Conservation (phyloP, 2,113 vertebrate genomes). For the Crotophaga sulcirostris region DNA sequence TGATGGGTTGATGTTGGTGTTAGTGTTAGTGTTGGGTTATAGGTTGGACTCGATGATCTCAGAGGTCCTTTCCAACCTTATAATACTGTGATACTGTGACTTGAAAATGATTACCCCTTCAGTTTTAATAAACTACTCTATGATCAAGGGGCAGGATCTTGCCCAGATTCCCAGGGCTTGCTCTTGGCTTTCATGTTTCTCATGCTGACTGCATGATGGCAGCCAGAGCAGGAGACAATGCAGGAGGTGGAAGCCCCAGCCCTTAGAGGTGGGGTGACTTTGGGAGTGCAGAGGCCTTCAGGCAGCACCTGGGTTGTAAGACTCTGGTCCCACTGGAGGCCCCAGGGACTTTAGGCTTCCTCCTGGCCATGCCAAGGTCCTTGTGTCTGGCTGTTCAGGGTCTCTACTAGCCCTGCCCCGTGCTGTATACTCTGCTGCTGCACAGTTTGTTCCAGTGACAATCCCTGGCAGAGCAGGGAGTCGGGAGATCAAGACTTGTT, state of each 20-base stretch:
- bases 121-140: background rate
- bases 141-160: background rate
- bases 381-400: rapidly evolving
- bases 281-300: too few relatives aligned
- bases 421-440: too few relatives aligned
- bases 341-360: background rate
- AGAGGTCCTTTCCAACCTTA: too few relatives aligned
- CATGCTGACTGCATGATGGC: background rate
- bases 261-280: rapidly evolving
- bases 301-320: background rate
- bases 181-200: background rate
- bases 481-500: background rate
- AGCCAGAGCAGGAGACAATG: background rate
- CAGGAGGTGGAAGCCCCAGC: background rate
- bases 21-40: too few relatives aligned
- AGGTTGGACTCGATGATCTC: too few relatives aligned
- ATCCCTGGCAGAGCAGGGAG: background rate
- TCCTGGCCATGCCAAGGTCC: too few relatives aligned
- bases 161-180: background rate
- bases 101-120: background rate
- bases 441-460: too few relatives aligned
- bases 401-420: too few relatives aligned
- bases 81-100: too few relatives aligned
- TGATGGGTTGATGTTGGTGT: too few relatives aligned
- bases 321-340: rapidly evolving